Evolutionary conservation across 2,113 vertebrate genomes (phyloP).

Genomic region (Dolichallabes microphthalmus): DNA sequence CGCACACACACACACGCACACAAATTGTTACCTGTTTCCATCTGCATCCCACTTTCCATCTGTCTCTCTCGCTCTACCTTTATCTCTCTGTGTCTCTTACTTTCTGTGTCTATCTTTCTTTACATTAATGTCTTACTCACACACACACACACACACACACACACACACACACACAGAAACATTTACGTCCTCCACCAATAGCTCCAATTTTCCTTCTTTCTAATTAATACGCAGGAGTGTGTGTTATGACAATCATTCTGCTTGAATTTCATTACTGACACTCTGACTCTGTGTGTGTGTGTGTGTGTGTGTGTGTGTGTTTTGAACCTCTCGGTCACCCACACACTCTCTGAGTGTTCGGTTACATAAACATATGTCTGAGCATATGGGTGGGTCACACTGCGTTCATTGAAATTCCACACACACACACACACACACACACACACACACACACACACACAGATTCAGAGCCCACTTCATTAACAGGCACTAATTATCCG

Average conservation of each 20-base stretch:
- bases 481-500: conserved; percentile 49
- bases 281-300: background rate
- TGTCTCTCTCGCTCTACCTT: background rate
- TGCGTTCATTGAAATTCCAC: background rate
- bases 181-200: background rate
- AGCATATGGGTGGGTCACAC: conserved; percentile 14
- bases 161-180: background rate
- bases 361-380: conserved; percentile 33
- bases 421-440: conserved; percentile 18
- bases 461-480: conserved; percentile 29
- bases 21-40: background rate
- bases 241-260: conserved; percentile 25
- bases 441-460: conserved; percentile 11
- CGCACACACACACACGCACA: conserved; percentile 20
- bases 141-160: background rate
- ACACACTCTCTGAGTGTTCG: conserved; percentile 6
- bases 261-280: conserved; percentile 12
- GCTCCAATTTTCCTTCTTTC: background rate
- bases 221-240: conserved; percentile 25
- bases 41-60: background rate
- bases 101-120: background rate
- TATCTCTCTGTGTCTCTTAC: background rate
- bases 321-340: background rate
- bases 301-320: conserved; percentile 16
- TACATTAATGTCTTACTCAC: background rate